Evolutionary conservation across 2,113 vertebrate genomes (phyloP).

Genomic region (Nerophis ophidion): DNA sequence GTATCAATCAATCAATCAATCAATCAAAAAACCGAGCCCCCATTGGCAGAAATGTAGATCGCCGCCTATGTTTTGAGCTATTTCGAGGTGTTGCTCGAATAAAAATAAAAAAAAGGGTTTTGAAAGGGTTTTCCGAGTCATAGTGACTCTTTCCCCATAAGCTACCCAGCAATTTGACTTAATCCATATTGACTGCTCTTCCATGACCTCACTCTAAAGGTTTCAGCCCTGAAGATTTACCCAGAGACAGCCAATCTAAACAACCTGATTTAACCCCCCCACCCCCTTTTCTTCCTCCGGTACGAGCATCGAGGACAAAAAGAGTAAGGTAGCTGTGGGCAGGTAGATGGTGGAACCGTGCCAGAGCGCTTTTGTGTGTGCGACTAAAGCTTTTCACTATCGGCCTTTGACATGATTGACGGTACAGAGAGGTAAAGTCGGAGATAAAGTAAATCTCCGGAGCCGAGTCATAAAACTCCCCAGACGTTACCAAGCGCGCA

Average conservation of each 20-base stretch:
- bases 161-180: slow-evolving; percentile 69
- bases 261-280: slow-evolving; percentile 68
- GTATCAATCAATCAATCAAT: too few relatives aligned
- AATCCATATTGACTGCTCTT: slow-evolving; percentile 74
- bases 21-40: too few relatives aligned
- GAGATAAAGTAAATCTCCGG: slow-evolving; percentile 57
- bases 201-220: slow-evolving; percentile 68
- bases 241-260: slow-evolving; percentile 71
- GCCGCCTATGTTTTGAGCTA: background rate
- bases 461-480: slow-evolving; percentile 41
- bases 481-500: slow-evolving; percentile 22
- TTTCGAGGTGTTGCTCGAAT: slow-evolving; percentile 1
- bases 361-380: slow-evolving; percentile 26
- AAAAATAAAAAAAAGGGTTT: background rate
- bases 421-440: slow-evolving; percentile 54
- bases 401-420: slow-evolving; percentile 61
- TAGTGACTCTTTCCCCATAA: slow-evolving; percentile 35
- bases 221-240: slow-evolving; percentile 65
- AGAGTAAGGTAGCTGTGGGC: slow-evolving; percentile 10
- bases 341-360: slow-evolving; percentile 28
- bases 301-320: slow-evolving; percentile 17
- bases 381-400: slow-evolving; percentile 48
- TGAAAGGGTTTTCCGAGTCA: background rate
- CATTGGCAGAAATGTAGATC: too few relatives aligned
- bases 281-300: slow-evolving; percentile 41